These are phyloP conservation scores for Pardalotus punctatus DNA, from an alignment of 2,113 vertebrate species.

Conservation along the genomic window DNA sequence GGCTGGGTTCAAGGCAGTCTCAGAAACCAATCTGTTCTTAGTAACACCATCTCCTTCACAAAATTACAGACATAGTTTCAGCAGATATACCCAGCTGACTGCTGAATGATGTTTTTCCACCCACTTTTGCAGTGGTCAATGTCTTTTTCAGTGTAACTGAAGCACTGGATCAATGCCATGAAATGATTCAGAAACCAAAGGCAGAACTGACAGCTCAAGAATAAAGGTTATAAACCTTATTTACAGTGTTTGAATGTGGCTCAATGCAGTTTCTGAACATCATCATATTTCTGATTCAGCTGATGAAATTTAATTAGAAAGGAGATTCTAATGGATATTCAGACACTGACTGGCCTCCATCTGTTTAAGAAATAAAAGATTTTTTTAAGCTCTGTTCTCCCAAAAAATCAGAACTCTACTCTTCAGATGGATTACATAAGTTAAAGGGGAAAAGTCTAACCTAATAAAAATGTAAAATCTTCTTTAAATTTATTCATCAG, in stretches of 20 bases:
- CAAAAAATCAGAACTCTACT: neutral
- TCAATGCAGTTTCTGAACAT: neutral
- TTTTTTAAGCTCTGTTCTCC: neutral
- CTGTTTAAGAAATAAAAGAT: neutral
- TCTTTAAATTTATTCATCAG: neutral
- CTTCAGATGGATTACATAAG: neutral
- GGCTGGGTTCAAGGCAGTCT: conserved; percentile 32
- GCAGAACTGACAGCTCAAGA: neutral
- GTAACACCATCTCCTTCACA: conserved; percentile 47
- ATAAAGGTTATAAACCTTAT: conserved; percentile 4
- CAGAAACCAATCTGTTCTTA: conserved; percentile 54
- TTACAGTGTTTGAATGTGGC: neutral
- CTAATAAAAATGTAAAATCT: neutral
- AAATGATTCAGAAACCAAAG: conserved; percentile 17
- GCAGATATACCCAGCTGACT: neutral
- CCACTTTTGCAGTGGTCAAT: neutral
- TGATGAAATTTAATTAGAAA: neutral
- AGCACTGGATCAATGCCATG: neutral
- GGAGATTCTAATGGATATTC: neutral
- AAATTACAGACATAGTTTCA: conserved; percentile 55
- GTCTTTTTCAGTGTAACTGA: neutral
- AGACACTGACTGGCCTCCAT: neutral
- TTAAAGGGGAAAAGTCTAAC: neutral
- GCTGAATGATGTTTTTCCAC: conserved; percentile 24
- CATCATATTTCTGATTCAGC: neutral